Evolutionary conservation across 2,888 invertebrate genomes (phyloP).

Genomic region (Drosophila mimetica): DNA sequence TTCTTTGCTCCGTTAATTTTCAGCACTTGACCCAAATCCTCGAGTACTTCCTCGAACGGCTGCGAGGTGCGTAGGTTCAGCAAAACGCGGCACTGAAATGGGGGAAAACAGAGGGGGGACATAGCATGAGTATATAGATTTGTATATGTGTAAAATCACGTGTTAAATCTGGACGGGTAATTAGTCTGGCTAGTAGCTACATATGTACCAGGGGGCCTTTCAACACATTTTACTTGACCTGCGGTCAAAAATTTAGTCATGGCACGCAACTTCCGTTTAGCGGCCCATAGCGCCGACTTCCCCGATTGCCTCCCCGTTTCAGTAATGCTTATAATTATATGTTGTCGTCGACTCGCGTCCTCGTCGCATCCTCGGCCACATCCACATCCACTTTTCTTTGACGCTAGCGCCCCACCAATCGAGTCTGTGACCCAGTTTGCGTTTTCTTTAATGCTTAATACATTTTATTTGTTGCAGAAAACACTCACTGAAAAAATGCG

Average conservation of each 20-base stretch:
- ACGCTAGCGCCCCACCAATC: constrained; percentile 41
- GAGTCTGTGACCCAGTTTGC: constrained; percentile 77
- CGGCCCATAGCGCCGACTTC: neutral
- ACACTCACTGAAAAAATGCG: constrained; percentile 4
- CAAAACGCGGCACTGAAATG: constrained; percentile 93
- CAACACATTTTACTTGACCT: constrained; percentile 65
- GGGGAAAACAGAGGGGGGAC: neutral
- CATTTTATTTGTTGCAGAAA: constrained; percentile 57
- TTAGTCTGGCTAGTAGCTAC: constrained; percentile 52
- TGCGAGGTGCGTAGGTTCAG: constrained; percentile 96
- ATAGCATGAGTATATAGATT: constrained; percentile 24
- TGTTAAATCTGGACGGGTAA: constrained; percentile 58
- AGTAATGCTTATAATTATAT: constrained; percentile 70
- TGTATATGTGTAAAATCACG: constrained; percentile 32
- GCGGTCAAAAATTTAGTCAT: constrained; percentile 62
- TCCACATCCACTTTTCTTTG: constrained; percentile 18
- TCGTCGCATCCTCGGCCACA: constrained; percentile 20
- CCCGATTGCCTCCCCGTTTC: constrained; percentile 23
- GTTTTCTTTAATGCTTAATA: constrained; percentile 70
- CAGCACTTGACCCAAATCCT: constrained; percentile 95
- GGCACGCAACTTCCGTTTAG: constrained; percentile 76
- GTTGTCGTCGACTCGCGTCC: constrained; percentile 32
- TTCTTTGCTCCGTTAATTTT: constrained; percentile 95
- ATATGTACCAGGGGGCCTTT: constrained; percentile 48
- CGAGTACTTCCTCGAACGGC: constrained; percentile 96